Evolutionary conservation across 1,140 invertebrate genomes (phyloP).

Genomic region (Metaphire vulgaris): DNA sequence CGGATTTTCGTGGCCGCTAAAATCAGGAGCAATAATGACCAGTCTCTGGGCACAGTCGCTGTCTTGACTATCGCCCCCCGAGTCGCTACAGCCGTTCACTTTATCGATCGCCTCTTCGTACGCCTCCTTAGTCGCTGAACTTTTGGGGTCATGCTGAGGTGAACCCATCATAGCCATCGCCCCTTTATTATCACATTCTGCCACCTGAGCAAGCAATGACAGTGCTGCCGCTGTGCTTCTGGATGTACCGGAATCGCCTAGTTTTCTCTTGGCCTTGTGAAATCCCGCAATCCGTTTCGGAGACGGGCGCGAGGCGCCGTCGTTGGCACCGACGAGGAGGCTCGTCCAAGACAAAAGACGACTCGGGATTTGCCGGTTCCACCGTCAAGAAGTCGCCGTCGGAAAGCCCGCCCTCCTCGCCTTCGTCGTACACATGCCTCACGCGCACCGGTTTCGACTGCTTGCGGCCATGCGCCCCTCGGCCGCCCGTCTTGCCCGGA

Average conservation of each 20-base stretch:
- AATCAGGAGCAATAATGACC: not conserved
- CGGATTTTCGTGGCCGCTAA: too few relatives aligned
- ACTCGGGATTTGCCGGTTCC: conserved; percentile 15
- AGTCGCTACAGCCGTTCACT: not conserved
- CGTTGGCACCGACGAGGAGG: not conserved
- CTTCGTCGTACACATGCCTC: conserved; percentile 23
- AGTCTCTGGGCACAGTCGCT: not conserved
- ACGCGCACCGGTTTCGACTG: conserved; percentile 25
- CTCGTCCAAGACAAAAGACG: not conserved
- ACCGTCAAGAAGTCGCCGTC: conserved; percentile 21
- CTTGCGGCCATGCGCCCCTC: conserved; percentile 23
- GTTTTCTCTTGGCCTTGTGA: not conserved
- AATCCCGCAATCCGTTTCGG: not conserved
- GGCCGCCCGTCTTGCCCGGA: not conserved
- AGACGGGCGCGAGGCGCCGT: not conserved
- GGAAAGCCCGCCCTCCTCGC: conserved; percentile 1
- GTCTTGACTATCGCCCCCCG: not conserved
- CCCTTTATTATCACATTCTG: not conserved
- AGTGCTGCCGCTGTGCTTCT: not conserved
- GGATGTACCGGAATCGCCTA: not conserved
- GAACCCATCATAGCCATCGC: not conserved
- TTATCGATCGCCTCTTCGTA: too few relatives aligned
- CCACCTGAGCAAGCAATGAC: not conserved
- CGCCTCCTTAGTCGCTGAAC: too few relatives aligned
- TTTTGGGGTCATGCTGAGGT: not conserved